Evolutionary conservation across 2,888 invertebrate genomes (phyloP).

Genomic region (Clitarchus hookeri): DNA sequence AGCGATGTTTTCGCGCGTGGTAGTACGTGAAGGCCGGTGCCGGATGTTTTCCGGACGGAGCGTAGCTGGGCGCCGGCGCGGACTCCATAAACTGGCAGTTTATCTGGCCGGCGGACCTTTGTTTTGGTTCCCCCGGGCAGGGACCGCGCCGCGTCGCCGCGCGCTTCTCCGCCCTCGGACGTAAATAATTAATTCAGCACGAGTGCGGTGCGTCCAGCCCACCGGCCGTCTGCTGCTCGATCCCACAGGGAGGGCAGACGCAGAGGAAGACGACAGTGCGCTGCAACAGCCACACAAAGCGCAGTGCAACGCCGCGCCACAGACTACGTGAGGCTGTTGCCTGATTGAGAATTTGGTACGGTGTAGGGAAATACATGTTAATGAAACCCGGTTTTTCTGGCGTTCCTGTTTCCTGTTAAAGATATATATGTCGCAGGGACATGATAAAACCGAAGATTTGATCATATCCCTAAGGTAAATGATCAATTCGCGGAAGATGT

Average conservation of each 20-base stretch:
- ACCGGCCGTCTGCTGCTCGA: neutral
- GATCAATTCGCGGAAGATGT: too few species aligned
- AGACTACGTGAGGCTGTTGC: too few species aligned
- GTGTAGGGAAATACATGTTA: too few species aligned
- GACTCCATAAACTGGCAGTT: constrained; percentile 25
- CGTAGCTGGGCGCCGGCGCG: neutral
- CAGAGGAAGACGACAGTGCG: neutral
- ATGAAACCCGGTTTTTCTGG: too few species aligned
- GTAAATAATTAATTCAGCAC: constrained; percentile 18
- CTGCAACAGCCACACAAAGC: neutral
- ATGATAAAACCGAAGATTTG: too few species aligned
- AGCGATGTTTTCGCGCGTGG: too few species aligned
- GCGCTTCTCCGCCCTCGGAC: neutral
- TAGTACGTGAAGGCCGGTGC: too few species aligned
- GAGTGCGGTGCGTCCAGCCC: constrained; percentile 10
- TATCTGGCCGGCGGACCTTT: constrained; percentile 14
- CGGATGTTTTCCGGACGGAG: neutral
- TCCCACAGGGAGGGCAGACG: neutral
- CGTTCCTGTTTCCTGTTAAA: too few species aligned
- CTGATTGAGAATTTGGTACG: too few species aligned
- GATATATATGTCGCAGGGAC: too few species aligned
- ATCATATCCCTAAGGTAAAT: too few species aligned
- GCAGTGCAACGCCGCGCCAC: neutral
- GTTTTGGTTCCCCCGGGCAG: neutral
- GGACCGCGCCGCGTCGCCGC: neutral